Evolutionary conservation across 2,113 vertebrate genomes (phyloP).

Genomic region (Pituophis catenifer): DNA sequence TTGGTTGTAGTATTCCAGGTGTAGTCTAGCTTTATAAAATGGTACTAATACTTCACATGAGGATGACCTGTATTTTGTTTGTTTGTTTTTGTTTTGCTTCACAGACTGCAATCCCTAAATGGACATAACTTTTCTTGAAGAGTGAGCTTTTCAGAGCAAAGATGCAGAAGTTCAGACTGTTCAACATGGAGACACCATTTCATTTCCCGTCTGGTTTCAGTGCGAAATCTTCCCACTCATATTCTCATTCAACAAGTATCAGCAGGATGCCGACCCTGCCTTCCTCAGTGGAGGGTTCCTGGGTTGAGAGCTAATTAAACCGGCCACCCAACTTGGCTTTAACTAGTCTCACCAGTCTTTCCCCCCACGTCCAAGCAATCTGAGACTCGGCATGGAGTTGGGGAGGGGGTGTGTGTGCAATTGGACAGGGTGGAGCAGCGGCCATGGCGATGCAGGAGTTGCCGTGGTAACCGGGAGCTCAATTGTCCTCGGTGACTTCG

Average conservation of each 20-base stretch:
- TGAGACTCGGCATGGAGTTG: background rate
- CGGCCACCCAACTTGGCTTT: slow-evolving; percentile 3
- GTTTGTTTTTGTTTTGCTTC: background rate
- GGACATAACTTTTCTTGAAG: background rate
- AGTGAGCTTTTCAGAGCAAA: background rate
- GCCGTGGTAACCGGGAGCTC: slow-evolving; percentile 31
- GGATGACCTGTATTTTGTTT: background rate
- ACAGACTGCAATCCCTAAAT: background rate
- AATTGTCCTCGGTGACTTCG: background rate
- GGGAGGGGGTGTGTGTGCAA: background rate
- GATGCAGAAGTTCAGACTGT: background rate
- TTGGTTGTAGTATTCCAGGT: no score
- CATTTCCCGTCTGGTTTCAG: background rate
- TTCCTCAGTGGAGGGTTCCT: background rate
- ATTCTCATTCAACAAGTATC: slow-evolving; percentile 7
- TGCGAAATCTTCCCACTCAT: slow-evolving; percentile 19
- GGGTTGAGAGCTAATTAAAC: slow-evolving; percentile 34
- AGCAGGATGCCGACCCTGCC: background rate
- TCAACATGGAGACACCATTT: background rate
- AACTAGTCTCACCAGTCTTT: background rate
- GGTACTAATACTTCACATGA: no score
- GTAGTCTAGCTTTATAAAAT: no score
- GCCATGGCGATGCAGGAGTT: slow-evolving; percentile 13
- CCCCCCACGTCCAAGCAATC: background rate
- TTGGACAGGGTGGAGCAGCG: background rate